phyloP scores from a whole-genome alignment of 2,113 vertebrate genomes.

The Larimichthys polyactis region DNA sequence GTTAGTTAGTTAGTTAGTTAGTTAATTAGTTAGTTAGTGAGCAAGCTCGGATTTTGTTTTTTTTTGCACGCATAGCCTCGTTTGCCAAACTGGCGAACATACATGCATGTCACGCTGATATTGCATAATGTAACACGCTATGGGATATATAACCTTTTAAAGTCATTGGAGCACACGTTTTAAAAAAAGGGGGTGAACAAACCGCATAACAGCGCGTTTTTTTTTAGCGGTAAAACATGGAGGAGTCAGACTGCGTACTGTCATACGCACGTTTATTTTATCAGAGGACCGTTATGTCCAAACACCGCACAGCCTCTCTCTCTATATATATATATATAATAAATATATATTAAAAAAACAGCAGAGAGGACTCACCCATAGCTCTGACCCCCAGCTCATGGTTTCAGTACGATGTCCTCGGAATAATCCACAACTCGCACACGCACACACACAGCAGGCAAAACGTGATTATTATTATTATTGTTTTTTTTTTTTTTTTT shows the following conservation, averaged over 20 bases:
- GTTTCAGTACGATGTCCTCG: conserved; percentile 77
- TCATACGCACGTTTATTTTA: neutral
- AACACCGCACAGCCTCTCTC: neutral
- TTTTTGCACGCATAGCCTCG: neutral
- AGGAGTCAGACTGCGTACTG: conserved; percentile 9
- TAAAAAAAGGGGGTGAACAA: conserved; percentile 9
- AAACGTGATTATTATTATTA: conserved; percentile 12
- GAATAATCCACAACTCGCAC: conserved; percentile 80
- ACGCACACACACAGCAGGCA: conserved; percentile 30
- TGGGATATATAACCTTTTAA: neutral
- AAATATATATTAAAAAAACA: too few species aligned
- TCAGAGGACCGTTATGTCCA: conserved; percentile 28
- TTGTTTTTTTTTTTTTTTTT: too few species aligned
- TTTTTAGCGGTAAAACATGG: conserved; percentile 21
- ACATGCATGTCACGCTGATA: neutral
- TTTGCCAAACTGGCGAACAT: neutral
- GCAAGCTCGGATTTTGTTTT: neutral
- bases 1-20: too few species aligned
- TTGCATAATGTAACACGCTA: neutral
- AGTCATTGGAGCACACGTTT: conserved; percentile 26
- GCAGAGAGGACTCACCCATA: conserved; percentile 77
- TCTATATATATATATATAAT: too few species aligned
- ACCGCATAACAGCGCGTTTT: conserved; percentile 17
- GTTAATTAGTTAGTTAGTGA: neutral
- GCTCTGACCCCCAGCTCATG: conserved; percentile 86